phyloP scores from a whole-genome alignment of 2,888 invertebrate genomes.

The Adela reaumurella region DNA sequence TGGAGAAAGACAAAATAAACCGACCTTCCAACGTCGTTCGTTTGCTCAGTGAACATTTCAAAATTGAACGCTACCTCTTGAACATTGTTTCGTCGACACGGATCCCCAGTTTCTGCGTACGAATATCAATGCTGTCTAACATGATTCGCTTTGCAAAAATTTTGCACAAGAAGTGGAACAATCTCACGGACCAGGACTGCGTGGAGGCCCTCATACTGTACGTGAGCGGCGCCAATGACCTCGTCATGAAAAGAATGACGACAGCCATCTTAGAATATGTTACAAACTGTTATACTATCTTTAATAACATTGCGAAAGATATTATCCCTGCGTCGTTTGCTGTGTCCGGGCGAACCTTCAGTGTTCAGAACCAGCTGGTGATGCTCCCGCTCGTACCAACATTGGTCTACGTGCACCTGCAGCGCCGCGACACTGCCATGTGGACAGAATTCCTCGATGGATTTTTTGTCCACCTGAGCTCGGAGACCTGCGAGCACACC shows the following conservation, averaged over 20 bases:
- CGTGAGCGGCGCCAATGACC: constrained; percentile 28
- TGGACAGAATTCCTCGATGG: constrained; percentile 53
- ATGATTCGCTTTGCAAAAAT: constrained; percentile 35
- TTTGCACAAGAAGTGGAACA: constrained; percentile 24
- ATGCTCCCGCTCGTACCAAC: constrained; percentile 63
- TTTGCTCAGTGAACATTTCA: constrained; percentile 26
- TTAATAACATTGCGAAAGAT: constrained; percentile 16
- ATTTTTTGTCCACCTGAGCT: constrained; percentile 58
- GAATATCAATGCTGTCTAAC: constrained; percentile 46
- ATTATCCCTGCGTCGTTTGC: constrained; percentile 13
- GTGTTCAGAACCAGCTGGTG: constrained; percentile 59
- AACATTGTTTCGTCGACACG: constrained; percentile 34
- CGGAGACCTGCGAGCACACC: constrained; percentile 61
- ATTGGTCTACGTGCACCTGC: constrained; percentile 31
- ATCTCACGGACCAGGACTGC: constrained; percentile 22
- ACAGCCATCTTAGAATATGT: constrained; percentile 31
- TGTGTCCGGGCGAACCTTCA: constrained; percentile 19
- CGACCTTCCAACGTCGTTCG: constrained; percentile 27
- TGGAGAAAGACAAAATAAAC: constrained; percentile 40
- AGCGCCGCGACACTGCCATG: constrained; percentile 15
- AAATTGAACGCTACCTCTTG: constrained; percentile 30
- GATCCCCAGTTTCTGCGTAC: constrained; percentile 37
- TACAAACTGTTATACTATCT: constrained; percentile 27
- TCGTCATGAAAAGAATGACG: constrained; percentile 26
- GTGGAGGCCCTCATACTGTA: constrained; percentile 28